Conservation (phyloP, 2,888 invertebrate species). For the Helobdella robusta region DNA sequence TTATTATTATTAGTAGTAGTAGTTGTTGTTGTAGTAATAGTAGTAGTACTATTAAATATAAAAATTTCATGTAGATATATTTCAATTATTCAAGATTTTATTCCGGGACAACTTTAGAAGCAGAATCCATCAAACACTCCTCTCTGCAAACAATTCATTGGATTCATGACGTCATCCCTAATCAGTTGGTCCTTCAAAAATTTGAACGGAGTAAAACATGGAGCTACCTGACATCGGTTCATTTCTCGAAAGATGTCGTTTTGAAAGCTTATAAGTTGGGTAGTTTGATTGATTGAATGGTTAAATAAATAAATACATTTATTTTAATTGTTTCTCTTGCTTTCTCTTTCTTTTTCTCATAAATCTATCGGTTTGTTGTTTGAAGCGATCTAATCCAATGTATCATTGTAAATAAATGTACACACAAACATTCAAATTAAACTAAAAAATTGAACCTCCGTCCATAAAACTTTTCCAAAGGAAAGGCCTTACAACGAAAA, state of each 20-base stretch:
- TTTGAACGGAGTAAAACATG: conserved; percentile 1
- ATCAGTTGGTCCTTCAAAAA: not conserved
- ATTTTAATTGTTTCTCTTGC: no score
- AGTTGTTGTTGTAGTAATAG: not conserved
- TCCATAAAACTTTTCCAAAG: not conserved
- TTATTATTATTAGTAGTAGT: not conserved
- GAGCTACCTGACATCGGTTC: conserved; percentile 4
- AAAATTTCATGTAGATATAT: not conserved
- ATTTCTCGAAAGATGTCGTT: conserved; percentile 9
- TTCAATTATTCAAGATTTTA: no score
- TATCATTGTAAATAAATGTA: no score
- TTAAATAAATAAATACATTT: no score
- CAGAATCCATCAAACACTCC: no score
- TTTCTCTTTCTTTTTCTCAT: no score
- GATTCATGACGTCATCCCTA: conserved; percentile 6
- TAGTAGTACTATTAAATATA: not conserved
- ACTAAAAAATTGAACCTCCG: not conserved
- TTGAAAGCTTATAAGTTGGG: not conserved
- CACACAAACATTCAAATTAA: no score
- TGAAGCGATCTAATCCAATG: no score
- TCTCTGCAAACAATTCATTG: no score
- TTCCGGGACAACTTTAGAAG: no score
- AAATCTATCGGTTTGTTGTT: no score
- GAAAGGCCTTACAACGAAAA: not conserved
- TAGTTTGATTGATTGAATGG: not conserved